A percentile compares a stretch with the other conserved stretches of the same genome.
phyloP scores from a whole-genome alignment of 2,113 vertebrate species.

The Mus spicilegus region DNA sequence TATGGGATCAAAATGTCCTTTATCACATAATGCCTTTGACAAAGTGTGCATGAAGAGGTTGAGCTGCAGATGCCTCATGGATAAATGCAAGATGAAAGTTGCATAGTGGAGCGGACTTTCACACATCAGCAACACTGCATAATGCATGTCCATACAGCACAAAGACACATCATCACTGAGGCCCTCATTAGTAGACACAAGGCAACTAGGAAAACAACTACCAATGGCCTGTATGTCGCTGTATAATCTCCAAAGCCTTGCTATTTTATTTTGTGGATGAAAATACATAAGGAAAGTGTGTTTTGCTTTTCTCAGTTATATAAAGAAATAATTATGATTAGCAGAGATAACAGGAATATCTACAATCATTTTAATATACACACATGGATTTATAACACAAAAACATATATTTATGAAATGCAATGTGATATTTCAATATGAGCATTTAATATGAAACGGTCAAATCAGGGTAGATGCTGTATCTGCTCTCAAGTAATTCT shows the following conservation, averaged over 20 bases:
- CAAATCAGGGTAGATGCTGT: not conserved
- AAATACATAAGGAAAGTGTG: not conserved
- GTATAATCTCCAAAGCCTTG: not conserved
- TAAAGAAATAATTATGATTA: not conserved
- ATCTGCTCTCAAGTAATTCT: not conserved
- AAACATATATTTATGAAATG: not conserved
- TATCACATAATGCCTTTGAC: not conserved
- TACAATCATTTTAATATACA: not conserved
- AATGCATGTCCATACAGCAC: not conserved
- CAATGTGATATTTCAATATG: not conserved
- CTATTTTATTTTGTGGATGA: constrained; percentile 5
- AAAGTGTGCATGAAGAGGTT: not conserved
- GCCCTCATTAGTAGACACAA: not conserved
- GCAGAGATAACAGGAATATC: not conserved
- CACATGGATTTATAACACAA: not conserved
- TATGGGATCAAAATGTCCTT: not conserved
- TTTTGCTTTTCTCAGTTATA: not conserved
- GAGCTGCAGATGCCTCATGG: constrained; percentile 21
- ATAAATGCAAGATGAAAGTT: constrained; percentile 50
- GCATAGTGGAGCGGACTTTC: not conserved
- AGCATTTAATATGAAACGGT: not conserved
- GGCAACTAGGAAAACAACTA: not conserved
- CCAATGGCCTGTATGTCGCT: accelerated
- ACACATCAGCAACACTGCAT: constrained; percentile 37
- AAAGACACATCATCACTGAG: not conserved